phyloP scores from a whole-genome alignment of 2,797 vertebrate genomes.

The Apogon hyalosoma region DNA sequence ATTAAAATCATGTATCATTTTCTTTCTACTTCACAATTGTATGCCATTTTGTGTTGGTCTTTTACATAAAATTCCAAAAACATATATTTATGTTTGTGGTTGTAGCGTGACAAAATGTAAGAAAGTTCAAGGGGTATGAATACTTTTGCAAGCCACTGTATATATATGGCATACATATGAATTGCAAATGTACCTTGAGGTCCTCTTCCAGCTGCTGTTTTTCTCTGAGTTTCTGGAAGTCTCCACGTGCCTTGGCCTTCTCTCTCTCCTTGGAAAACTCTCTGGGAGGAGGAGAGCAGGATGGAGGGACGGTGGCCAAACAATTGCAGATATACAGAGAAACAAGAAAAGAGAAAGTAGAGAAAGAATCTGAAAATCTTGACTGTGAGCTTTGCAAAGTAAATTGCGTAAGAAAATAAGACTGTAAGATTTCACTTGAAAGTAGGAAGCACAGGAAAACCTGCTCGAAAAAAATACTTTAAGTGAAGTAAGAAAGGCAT shows the following conservation, averaged over 20 bases:
- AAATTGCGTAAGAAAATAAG: constrained; percentile 18
- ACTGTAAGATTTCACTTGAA: constrained; percentile 4
- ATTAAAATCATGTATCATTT: too few species aligned
- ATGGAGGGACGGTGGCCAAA: constrained; percentile 57
- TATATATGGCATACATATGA: too few species aligned
- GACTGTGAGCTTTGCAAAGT: constrained; percentile 26
- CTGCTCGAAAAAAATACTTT: constrained; percentile 42
- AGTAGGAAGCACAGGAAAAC: constrained; percentile 47
- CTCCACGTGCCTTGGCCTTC: constrained; percentile 96
- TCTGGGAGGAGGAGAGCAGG: constrained; percentile 74
- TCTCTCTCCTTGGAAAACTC: constrained; percentile 99
- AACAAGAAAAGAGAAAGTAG: constrained; percentile 16
- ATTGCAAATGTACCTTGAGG: constrained; percentile 77
- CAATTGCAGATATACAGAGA: constrained; percentile 22
- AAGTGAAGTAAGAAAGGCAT: constrained; percentile 30
- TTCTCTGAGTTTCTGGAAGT: constrained; percentile 97
- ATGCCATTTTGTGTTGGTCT: too few species aligned
- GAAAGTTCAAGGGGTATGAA: too few species aligned
- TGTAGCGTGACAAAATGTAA: too few species aligned
- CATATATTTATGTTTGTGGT: too few species aligned
- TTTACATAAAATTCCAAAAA: too few species aligned
- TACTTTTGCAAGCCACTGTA: too few species aligned
- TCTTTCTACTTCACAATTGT: too few species aligned
- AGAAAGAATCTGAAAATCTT: constrained; percentile 70
- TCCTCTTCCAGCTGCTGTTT: constrained; percentile 98